phyloP scores from a whole-genome alignment of 2,797 vertebrate genomes.

The Microtus agrestis region DNA sequence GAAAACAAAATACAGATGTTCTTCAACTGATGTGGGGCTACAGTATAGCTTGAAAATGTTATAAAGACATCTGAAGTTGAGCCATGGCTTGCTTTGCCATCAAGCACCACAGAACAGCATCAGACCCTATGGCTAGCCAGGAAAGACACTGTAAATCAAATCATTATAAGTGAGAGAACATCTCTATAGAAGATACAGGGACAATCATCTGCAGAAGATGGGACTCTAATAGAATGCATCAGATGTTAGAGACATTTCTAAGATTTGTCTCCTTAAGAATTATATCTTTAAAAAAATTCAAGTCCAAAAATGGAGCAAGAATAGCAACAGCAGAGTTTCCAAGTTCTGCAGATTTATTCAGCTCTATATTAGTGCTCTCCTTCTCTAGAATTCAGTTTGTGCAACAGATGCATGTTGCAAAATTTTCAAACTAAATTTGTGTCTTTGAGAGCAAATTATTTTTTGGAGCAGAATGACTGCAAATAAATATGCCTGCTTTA shows the following conservation, averaged over 20 bases:
- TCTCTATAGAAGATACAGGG: background rate
- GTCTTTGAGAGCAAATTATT: slow-evolving; percentile 47
- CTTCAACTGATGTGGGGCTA: background rate
- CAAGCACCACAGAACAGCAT: background rate
- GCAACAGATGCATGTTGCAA: background rate
- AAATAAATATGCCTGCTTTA: slow-evolving; percentile 19
- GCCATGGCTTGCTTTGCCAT: too few species aligned
- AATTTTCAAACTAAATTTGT: slow-evolving; percentile 15
- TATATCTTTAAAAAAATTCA: background rate
- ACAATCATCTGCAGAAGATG: background rate
- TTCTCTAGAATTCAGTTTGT: slow-evolving; percentile 57
- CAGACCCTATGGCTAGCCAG: background rate
- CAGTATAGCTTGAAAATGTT: background rate
- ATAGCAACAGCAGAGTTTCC: slow-evolving; percentile 40
- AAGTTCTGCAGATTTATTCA: slow-evolving; percentile 56
- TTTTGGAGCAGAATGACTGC: slow-evolving; percentile 3
- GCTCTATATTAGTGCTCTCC: slow-evolving; percentile 33
- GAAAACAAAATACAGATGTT: slow-evolving; percentile 21
- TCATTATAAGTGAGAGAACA: background rate
- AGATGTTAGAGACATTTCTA: background rate
- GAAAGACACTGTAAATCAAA: background rate
- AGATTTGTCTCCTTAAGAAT: slow-evolving; percentile 31
- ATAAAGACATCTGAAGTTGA: background rate
- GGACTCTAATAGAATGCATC: background rate
- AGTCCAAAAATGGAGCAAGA: slow-evolving; percentile 58